Base-by-base conservation (phyloP, 2,888 invertebrate genomes). In the Tetheella fluctuosa region DNA sequence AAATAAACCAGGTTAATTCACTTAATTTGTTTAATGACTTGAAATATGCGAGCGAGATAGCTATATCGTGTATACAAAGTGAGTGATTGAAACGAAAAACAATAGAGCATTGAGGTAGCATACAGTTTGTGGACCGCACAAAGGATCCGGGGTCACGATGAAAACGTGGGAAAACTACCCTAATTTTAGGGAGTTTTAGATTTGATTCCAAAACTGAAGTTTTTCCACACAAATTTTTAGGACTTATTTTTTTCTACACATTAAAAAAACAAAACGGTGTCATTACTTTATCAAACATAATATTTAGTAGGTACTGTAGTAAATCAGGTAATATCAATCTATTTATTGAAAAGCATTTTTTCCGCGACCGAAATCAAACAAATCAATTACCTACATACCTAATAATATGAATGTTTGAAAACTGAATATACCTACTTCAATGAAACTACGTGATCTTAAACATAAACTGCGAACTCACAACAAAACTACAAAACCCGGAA, bases 71-170 rank as follows among this genome's bases (percentile, higher is more conserved):
- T 17, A 28, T 57, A 54, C 25, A 54, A 39, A 57, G 57, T 39
- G 81, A 62, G 72, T 23, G 74, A 83, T 42, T 64, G 81, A 65
- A 77, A 79, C 63, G 61, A 70, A 77, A 81, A 79, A 82, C 79
- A 83, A 83, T 80, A 77, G 78, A 79, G 74, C 76, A 28, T 28
- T 59, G 20, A 78, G 82, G 83, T 81, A 79, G 80, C 81, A 82
- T 80, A 77, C 84, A 84, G 83, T 83, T 84, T 81, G 84, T 76
- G 75, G 77, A 85, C 82, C 77, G 79, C 83, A 88, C 86, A 87
- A 89, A 87, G 87, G 85, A 85, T 85, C 81, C 75, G 77, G 84
- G 83, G 82, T 83, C 82, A 79, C 76, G 69, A 71, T 73, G 73
- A 62, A 71, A 65, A 64, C 25, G 60, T 20, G 62, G 76, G 73